Evolutionary conservation across 92 coral and sea anemone genomes (phyloP).

Genomic region (Ricordea florida): DNA sequence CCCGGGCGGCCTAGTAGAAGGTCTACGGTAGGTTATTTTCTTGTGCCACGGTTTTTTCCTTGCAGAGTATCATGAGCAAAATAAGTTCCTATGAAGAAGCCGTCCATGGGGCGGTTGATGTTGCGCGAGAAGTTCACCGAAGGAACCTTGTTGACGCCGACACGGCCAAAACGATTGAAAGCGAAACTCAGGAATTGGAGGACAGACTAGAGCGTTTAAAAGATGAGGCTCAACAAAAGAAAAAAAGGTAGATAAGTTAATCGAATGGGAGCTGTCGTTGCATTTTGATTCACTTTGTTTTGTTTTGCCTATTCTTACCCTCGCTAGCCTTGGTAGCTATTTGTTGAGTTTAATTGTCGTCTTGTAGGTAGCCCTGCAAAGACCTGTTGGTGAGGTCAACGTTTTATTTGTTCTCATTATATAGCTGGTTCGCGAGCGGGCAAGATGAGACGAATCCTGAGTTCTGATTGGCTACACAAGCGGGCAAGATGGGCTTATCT

Average conservation of each 20-base stretch:
- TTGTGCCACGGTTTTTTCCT: background rate
- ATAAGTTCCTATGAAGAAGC: slow-evolving; percentile 21
- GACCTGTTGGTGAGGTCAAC: too few relatives aligned
- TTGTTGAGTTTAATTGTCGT: too few relatives aligned
- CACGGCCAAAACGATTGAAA: slow-evolving; percentile 9
- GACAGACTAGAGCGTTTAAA: slow-evolving; percentile 23
- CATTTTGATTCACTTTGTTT: too few relatives aligned
- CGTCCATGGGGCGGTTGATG: slow-evolving; percentile 31
- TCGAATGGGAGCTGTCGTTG: background rate
- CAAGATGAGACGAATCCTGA: too few relatives aligned
- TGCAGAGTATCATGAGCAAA: slow-evolving; percentile 12
- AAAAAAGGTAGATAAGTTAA: background rate
- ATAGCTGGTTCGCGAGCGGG: too few relatives aligned
- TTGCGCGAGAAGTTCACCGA: slow-evolving; percentile 32
- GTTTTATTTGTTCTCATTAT: too few relatives aligned
- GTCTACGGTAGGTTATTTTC: background rate
- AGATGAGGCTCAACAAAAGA: slow-evolving; percentile 14
- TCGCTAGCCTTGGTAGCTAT: too few relatives aligned
- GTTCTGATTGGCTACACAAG: too few relatives aligned
- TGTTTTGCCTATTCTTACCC: too few relatives aligned
- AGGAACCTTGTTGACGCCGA: slow-evolving; percentile 31
- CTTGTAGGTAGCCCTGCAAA: too few relatives aligned
- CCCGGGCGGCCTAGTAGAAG: background rate
- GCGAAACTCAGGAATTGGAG: slow-evolving; percentile 22
- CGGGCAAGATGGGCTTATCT: too few relatives aligned